Conservation (phyloP, 1,140 invertebrate genomes). For the Scaptomyza graminum region DNA sequence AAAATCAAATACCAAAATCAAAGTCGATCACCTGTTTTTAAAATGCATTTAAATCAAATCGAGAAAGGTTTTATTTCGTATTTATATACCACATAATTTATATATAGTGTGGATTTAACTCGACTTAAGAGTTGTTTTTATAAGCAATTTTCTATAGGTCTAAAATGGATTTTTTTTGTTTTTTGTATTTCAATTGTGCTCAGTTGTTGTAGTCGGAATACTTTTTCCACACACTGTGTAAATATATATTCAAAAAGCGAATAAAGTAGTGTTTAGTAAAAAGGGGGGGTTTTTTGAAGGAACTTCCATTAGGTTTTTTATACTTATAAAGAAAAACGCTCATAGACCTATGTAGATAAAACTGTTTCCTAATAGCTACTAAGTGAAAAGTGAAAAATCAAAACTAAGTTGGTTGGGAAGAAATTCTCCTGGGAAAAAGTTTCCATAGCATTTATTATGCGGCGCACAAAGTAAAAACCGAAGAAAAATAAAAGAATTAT, state of each 20-base stretch:
- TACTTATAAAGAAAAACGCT: slow-evolving; percentile 45
- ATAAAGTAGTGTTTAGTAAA: slow-evolving; percentile 31
- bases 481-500: slow-evolving; percentile 17
- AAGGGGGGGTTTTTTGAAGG: not conserved
- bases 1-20: slow-evolving; percentile 46
- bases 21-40: slow-evolving; percentile 74
- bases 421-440: slow-evolving; percentile 35
- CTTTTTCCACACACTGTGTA: slow-evolving; percentile 63
- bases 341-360: slow-evolving; percentile 82
- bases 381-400: slow-evolving; percentile 33
- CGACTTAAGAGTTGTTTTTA: slow-evolving; percentile 57
- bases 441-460: slow-evolving; percentile 83
- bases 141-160: slow-evolving; percentile 79
- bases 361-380: slow-evolving; percentile 79
- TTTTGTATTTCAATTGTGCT: slow-evolving; percentile 39
- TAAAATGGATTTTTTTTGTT: slow-evolving; percentile 30
- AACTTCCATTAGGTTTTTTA: slow-evolving; percentile 50
- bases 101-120: slow-evolving; percentile 27
- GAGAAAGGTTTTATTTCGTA: slow-evolving; percentile 56
- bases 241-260: slow-evolving; percentile 43
- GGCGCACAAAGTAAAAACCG: slow-evolving; percentile 65
- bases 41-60: slow-evolving; percentile 65
- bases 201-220: slow-evolving; percentile 40
- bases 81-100: slow-evolving; percentile 28
- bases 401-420: not conserved